Base-by-base conservation (phyloP, 1,140 invertebrate genomes). In the Arion vulgaris region DNA sequence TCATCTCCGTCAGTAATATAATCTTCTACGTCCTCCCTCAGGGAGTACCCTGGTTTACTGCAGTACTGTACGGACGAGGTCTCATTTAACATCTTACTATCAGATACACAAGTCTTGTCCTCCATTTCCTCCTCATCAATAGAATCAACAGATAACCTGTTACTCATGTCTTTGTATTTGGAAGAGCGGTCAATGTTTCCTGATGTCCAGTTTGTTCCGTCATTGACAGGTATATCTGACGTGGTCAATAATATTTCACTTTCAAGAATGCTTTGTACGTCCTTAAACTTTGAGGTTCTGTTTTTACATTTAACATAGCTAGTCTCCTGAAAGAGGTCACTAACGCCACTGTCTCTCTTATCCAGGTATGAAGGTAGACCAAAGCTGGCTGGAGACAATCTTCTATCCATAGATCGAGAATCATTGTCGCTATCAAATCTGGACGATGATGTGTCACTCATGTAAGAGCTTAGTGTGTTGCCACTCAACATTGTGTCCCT, bases 401-500 rank as follows among this genome's bases (percentile, higher is more conserved):
- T 68, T 34, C 49, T 32, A n/a, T 79, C 75, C 9, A 51, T n/a
- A 26, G 28, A 68, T 9, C 78, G 71, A 38, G 62, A 34, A 17
- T 85, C 84, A 49, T 57, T 39, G 28, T 85, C 81, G 51, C 85
- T 86, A 75, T 86, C 83, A 17, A 80, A 41, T 13, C 85, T 79
- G 9, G 79, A 72, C 28, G 53, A 86, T 15, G 83, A 84, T 36
- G 71, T 81, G 80, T 85, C 86, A 73, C 86, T 85, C 41, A 86
- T 66, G 71, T 41, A 85, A 23, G 85, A 87, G 68, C 81, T 85
- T 68, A 86, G 79, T 23, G 85, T 85, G 72, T 66, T 81, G 78
- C 79, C 83, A 72, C 84, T 85, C 32, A 84, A 62, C 38, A 75
- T 81, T 32, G 84, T 83, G 75, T 86, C 85, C 28, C 80, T 73